A percentile compares a stretch with the other conserved stretches of the same genome.
These are phyloP conservation scores for Hydrophis major DNA, from an alignment of 2,797 vertebrate genomes.

Conservation along the genomic window DNA sequence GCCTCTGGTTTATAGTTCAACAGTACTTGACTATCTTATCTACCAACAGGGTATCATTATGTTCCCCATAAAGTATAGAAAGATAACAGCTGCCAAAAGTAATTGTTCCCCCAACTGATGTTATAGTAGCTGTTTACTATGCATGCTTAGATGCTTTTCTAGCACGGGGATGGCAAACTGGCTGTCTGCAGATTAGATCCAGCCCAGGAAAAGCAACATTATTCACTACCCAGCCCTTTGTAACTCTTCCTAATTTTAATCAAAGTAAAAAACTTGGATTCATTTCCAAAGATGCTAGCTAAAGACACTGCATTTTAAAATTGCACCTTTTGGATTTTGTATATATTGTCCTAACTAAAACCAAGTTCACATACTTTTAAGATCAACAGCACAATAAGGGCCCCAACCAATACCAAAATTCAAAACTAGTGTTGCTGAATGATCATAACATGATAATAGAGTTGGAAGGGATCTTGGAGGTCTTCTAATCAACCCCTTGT, in stretches of 20 bases:
- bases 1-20: slow-evolving; percentile 34
- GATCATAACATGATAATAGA: neutral
- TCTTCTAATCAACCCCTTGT: neutral
- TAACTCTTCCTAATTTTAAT: neutral
- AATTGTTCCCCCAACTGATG: slow-evolving; percentile 25
- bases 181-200: neutral
- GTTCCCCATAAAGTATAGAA: slow-evolving; percentile 10
- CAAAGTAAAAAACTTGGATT: neutral
- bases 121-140: slow-evolving; percentile 28
- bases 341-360: neutral
- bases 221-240: neutral
- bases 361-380: neutral
- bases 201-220: neutral
- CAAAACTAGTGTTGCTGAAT: neutral
- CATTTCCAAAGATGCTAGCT: neutral
- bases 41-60: slow-evolving; percentile 29
- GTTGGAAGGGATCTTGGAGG: neutral
- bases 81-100: slow-evolving; percentile 31
- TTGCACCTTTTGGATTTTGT: neutral
- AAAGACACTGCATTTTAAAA: neutral
- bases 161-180: slow-evolving; percentile 7
- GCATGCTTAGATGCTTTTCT: slow-evolving; percentile 15
- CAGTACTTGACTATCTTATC: slow-evolving; percentile 28
- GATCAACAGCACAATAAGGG: neutral
- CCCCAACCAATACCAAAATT: neutral